Base-by-base conservation (phyloP, 2,797 vertebrate species). In the Amazonetta brasiliensis region DNA sequence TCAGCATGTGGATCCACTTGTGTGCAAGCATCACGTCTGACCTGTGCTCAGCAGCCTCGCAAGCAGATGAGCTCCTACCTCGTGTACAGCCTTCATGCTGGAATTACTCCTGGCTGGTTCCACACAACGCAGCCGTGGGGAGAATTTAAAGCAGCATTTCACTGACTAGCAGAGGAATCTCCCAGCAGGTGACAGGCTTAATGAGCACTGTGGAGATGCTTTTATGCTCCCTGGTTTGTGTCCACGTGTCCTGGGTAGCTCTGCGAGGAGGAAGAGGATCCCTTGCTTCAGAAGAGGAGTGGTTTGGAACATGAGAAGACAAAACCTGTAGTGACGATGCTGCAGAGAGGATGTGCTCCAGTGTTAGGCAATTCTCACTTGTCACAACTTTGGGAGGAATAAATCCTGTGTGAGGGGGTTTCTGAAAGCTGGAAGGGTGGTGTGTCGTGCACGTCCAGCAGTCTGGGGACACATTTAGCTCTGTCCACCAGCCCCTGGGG, bases 1-100 rank as follows among this genome's bases (percentile, higher is more conserved):
- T 26, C 37, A 18, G 25, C 30, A 54, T 71, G 39, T 0, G 1
- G 41, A 55, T 14, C 25, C 0, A 0, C n/a, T 50, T 39, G 23
- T 55, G n/a, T 66, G 15, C 12, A 46, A 71, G 33, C 12, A 64
- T 37, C 18, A 37, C 4, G 26, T 46, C 73, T 92, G 52, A 71
- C 30, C 52, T 2, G 2, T 31, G 19, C 73, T 46, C 58, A 62
- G 28, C 71, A 60, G 37, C 46, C 35, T 62, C 41, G 19, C 1
- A 1, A 30, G 30, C 9, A 23, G 46, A 11, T 20, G 37, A 79
- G 30, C 4, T 71, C 12, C 43, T 52, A 23, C 0, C 1, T 2
- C 39, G 9, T 52, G 26, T 46, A 15, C 22, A 56, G n/a, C 26
- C 16, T 69, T 37, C 78, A 66, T 5, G 7, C 33, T 43, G 41